Base-by-base conservation (phyloP, 2,113 vertebrate genomes). In the Taxidea taxus region DNA sequence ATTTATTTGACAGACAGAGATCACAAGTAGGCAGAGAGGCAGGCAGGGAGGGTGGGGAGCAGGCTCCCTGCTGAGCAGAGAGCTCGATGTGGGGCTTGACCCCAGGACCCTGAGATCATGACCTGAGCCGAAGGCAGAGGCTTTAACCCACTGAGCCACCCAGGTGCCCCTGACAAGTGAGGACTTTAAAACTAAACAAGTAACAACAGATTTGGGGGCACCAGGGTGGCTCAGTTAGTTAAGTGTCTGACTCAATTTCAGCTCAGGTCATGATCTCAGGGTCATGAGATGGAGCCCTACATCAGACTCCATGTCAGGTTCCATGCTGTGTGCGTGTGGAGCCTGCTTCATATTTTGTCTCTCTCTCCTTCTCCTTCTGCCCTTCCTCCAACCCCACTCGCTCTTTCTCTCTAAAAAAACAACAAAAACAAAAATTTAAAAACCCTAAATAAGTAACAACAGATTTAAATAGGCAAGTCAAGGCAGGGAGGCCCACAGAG, bases 131-230 rank as follows among this genome's bases (percentile, higher is more conserved):
- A n/a, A n/a, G n/a, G n/a, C n/a, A n/a, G n/a, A n/a, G n/a, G n/a
- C n/a, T n/a, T n/a, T n/a, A n/a, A n/a, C n/a, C n/a, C n/a, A n/a
- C n/a, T n/a, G n/a, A n/a, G n/a, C n/a, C n/a, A n/a, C n/a, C n/a
- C n/a, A n/a, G n/a, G n/a, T n/a, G n/a, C n/a, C n/a, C n/a, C n/a
- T n/a, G 37, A 83, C 18, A 47, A 49, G 6, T 6, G 23, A 96
- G 29, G 21, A n/a, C 20, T 92, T 85, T 62, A 74, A 56, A 77
- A 95, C 64, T 27, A 86, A 91, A 74, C 64, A 70, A 90, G 66
- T 44, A 72, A 47, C 16, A 74, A 88, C 27, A 94, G 15, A 64
- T 18, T 44, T 49, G 31, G 16, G 66, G 66, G 66, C 34, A 68
- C 66, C 34, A 37, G 66, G 9, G 16, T 68, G 8, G n/a, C 18